Percentiles rank a stretch among this genome's conserved stretches.
Evolutionary conservation across 2,113 vertebrate species (phyloP).

Genomic region (Nyctereutes procyonoides): DNA sequence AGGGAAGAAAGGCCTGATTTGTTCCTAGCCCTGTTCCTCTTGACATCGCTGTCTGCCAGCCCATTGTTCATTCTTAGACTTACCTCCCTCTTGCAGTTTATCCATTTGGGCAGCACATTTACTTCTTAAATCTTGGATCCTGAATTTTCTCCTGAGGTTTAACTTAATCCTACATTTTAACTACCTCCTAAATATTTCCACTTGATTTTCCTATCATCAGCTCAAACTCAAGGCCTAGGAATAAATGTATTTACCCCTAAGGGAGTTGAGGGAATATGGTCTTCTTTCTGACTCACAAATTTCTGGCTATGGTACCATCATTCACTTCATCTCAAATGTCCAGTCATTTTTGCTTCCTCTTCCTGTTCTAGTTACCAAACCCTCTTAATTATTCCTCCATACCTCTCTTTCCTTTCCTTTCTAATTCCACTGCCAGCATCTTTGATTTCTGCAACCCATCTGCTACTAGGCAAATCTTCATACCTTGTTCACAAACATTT

Average conservation of each 20-base stretch:
- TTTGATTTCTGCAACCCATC: neutral
- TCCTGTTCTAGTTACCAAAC: neutral
- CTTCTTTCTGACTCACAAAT: slow-evolving; percentile 21
- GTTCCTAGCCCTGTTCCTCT: neutral
- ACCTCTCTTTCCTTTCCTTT: neutral
- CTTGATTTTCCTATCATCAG: slow-evolving; percentile 3
- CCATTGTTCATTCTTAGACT: neutral
- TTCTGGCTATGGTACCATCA: neutral
- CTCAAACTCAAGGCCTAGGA: neutral
- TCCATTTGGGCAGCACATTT: neutral
- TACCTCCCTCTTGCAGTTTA: neutral
- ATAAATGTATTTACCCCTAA: neutral
- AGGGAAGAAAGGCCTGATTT: neutral
- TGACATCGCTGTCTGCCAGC: neutral
- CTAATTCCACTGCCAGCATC: neutral
- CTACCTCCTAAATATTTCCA: neutral
- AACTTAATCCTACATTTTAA: slow-evolving; percentile 44
- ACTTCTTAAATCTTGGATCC: neutral
- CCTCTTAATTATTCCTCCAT: neutral
- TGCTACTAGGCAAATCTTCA: neutral
- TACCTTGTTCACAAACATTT: neutral
- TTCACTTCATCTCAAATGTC: neutral
- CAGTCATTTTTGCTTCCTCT: neutral
- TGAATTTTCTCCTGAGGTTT: slow-evolving; percentile 19
- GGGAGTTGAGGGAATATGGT: rapidly evolving